A percentile compares a stretch with the other conserved stretches of the same genome.
Conservation (phyloP, 2,888 invertebrate species). For the Andrena chrysosceles region DNA sequence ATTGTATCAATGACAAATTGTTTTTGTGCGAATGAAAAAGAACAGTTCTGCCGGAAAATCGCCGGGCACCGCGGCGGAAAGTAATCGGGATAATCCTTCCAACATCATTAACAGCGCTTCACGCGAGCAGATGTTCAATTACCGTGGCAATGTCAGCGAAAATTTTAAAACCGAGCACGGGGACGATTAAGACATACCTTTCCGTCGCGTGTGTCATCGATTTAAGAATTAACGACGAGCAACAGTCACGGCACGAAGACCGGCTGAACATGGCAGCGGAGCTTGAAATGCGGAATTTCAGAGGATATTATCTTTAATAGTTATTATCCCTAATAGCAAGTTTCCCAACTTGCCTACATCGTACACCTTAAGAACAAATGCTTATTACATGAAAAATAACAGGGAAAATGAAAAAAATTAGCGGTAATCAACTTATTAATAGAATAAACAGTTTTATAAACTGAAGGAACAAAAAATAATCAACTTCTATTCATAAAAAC, state of each 20-base stretch:
- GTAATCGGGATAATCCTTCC: constrained; percentile 10
- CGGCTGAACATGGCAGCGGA: background rate
- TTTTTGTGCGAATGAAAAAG: constrained; percentile 27
- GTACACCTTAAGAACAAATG: no score
- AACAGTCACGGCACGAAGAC: background rate
- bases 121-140: background rate
- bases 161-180: no score
- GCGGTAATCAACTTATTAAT: no score
- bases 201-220: background rate
- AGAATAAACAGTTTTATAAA: no score
- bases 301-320: no score
- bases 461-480: no score
- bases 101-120: background rate
- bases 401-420: no score
- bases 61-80: background rate
- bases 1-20: constrained; percentile 48
- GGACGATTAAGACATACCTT: no score
- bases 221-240: background rate
- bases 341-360: no score
- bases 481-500: no score
- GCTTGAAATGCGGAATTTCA: background rate
- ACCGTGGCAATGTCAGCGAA: background rate
- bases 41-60: constrained; percentile 15
- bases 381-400: no score
- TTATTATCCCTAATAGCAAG: no score